Evolutionary conservation across 2,888 invertebrate species (phyloP).

Genomic region (Tolmerus cingulatus): DNA sequence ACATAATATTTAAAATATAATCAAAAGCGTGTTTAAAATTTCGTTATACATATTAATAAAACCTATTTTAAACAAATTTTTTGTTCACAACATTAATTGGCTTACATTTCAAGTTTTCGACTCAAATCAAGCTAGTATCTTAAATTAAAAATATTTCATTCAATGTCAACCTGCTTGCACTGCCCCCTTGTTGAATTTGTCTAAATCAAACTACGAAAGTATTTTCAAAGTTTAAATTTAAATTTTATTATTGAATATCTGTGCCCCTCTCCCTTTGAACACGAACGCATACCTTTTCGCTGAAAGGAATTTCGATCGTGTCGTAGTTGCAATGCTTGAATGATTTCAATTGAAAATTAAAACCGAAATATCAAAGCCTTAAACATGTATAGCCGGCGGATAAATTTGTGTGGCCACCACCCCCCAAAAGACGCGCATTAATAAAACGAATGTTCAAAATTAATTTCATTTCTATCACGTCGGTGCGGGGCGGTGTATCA

Average conservation of each 20-base stretch:
- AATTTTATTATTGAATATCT: background rate
- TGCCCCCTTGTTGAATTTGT: background rate
- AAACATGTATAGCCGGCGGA: slow-evolving; percentile 30
- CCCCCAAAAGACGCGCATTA: slow-evolving; percentile 45
- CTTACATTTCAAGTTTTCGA: too few species aligned
- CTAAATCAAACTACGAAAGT: background rate
- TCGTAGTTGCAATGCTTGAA: slow-evolving; percentile 17
- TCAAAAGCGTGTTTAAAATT: too few species aligned
- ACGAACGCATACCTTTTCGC: background rate
- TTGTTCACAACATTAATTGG: too few species aligned
- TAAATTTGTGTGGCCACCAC: background rate
- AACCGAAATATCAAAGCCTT: slow-evolving; percentile 48
- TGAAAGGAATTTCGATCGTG: background rate
- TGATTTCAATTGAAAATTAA: slow-evolving; percentile 48
- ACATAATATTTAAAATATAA: too few species aligned
- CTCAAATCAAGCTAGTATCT: too few species aligned
- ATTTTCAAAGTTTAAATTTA: background rate
- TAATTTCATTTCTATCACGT: slow-evolving; percentile 45
- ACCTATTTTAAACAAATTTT: too few species aligned
- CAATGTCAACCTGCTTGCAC: too few species aligned
- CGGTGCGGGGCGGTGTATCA: background rate
- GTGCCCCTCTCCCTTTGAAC: background rate
- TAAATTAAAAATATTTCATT: too few species aligned
- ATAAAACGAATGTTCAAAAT: slow-evolving; percentile 49
- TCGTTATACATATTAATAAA: too few species aligned